phyloP scores from a whole-genome alignment of 2,113 vertebrate species.

The Microcebus griseorufus region DNA sequence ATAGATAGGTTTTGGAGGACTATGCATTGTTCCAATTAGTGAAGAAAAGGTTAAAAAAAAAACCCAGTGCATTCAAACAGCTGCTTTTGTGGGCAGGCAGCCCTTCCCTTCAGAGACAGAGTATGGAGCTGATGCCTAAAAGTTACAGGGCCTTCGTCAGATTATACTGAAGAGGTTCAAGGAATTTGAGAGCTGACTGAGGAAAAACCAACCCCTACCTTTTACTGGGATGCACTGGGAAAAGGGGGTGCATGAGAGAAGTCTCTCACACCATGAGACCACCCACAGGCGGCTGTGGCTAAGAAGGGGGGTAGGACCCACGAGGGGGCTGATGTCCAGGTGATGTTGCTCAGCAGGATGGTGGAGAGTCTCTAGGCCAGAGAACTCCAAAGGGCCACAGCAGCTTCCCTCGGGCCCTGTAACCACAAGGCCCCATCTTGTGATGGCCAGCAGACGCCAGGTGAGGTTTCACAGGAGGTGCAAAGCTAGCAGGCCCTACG shows the following conservation, averaged over 20 bases:
- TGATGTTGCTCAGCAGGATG: not conserved
- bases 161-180: not conserved
- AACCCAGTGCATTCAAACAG: not conserved
- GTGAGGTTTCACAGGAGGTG: not conserved
- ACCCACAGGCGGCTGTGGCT: not conserved
- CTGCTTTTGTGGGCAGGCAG: not conserved
- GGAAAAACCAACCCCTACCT: not conserved
- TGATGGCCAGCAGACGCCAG: not conserved
- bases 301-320: rapidly evolving
- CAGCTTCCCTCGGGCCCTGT: not conserved
- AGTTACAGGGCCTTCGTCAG: not conserved
- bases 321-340: not conserved
- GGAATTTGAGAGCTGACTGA: not conserved
- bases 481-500: not conserved
- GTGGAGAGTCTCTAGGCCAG: not conserved
- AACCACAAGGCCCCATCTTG: not conserved
- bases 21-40: not conserved
- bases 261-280: not conserved
- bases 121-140: not conserved
- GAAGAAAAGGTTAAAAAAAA: not conserved
- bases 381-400: not conserved
- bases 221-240: not conserved
- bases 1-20: not conserved
- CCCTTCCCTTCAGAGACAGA: not conserved
- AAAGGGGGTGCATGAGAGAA: not conserved